A percentile compares a stretch with the other conserved stretches of the same genome.
phyloP scores from a whole-genome alignment of 1,140 invertebrate genomes.

The Ectropis grisescens region DNA sequence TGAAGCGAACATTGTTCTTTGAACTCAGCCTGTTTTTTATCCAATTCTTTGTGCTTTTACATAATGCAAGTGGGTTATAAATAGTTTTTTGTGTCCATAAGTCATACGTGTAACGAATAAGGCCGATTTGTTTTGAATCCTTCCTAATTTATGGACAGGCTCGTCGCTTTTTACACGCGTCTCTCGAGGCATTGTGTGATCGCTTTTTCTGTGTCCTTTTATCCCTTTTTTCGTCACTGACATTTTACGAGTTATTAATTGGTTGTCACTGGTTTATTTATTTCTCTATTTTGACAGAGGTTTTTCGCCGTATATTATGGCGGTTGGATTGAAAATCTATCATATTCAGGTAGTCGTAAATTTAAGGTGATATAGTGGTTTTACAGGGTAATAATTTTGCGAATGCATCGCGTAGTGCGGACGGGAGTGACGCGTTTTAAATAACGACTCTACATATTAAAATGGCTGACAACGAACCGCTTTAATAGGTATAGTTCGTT shows the following conservation, averaged over 20 bases:
- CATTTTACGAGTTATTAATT: constrained; percentile 71
- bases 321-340: constrained; percentile 66
- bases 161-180: constrained; percentile 62
- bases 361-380: constrained; percentile 61
- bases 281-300: constrained; percentile 65
- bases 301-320: constrained; percentile 60
- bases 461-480: constrained; percentile 41
- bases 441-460: constrained; percentile 64
- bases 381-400: constrained; percentile 62
- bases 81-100: constrained; percentile 45
- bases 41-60: constrained; percentile 39
- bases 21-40: constrained; percentile 30
- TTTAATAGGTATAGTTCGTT: too few species aligned
- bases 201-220: constrained; percentile 59
- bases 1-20: constrained; percentile 40
- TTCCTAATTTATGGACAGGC: constrained; percentile 65
- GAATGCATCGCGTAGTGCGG: constrained; percentile 51
- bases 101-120: constrained; percentile 71
- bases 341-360: constrained; percentile 68
- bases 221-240: constrained; percentile 60
- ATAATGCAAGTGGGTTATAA: constrained; percentile 50
- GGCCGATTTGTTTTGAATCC: constrained; percentile 71
- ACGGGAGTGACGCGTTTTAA: constrained; percentile 58
- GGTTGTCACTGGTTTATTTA: constrained; percentile 67
- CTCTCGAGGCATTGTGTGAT: constrained; percentile 56